phyloP scores from a whole-genome alignment of 2,888 invertebrate species.

The Ligdia adustata region DNA sequence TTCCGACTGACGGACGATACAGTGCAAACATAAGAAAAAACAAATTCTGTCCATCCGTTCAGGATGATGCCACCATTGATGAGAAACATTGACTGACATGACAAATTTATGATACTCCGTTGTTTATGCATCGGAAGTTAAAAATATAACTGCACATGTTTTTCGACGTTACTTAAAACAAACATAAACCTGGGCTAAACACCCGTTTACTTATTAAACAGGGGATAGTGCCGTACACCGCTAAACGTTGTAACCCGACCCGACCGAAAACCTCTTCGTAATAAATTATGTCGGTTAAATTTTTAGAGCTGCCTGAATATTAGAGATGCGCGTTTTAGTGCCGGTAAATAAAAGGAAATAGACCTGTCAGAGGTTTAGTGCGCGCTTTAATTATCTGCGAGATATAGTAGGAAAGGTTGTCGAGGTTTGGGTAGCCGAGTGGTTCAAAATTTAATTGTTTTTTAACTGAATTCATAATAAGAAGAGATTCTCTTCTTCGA shows the following conservation, averaged over 20 bases:
- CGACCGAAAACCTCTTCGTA: constrained; percentile 40
- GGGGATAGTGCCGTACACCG: constrained; percentile 37
- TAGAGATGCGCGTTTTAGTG: constrained; percentile 32
- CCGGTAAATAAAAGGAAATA: constrained; percentile 19
- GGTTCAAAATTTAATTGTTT: too few relatives aligned
- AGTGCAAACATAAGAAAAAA: too few relatives aligned
- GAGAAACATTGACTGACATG: too few relatives aligned
- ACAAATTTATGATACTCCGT: too few relatives aligned
- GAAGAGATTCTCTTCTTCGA: too few relatives aligned
- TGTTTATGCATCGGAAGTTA: too few relatives aligned
- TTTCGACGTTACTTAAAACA: background rate
- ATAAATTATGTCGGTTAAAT: constrained; percentile 37
- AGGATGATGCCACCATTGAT: too few relatives aligned
- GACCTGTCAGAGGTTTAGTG: constrained; percentile 15
- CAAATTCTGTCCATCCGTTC: too few relatives aligned
- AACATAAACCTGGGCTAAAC: constrained; percentile 34
- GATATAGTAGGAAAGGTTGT: too few relatives aligned
- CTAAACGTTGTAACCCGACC: constrained; percentile 45
- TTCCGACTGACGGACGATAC: too few relatives aligned
- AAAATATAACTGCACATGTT: background rate
- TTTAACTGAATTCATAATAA: too few relatives aligned
- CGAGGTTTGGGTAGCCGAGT: too few relatives aligned
- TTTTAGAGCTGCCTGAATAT: constrained; percentile 38
- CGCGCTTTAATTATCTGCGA: constrained; percentile 16
- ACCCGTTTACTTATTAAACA: constrained; percentile 35